Conservation (phyloP, 2,113 vertebrate genomes). For the Etheostoma spectabile region DNA sequence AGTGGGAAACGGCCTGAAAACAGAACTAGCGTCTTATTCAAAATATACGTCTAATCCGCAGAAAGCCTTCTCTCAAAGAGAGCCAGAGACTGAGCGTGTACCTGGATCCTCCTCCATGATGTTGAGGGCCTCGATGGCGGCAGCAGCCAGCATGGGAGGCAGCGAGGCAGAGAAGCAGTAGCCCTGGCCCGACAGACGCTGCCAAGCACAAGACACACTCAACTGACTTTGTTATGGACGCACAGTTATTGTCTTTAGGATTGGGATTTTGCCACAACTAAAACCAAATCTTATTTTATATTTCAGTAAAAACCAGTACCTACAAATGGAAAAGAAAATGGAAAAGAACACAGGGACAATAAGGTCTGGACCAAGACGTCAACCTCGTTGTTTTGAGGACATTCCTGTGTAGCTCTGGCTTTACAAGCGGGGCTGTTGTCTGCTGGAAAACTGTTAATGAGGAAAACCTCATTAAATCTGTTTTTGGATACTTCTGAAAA, state of each 20-base stretch:
- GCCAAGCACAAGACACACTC: background rate
- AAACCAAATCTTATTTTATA: background rate
- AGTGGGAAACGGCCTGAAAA: background rate
- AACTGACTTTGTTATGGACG: background rate
- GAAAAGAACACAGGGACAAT: no score
- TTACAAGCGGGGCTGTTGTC: background rate
- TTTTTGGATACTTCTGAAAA: background rate
- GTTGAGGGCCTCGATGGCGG: slow-evolving; percentile 94
- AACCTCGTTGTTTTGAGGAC: background rate
- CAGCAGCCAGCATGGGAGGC: slow-evolving; percentile 93
- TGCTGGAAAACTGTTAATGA: background rate
- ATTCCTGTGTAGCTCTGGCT: background rate
- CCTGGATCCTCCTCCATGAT: slow-evolving; percentile 98
- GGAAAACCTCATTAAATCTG: slow-evolving; percentile 9
- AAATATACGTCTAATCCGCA: background rate
- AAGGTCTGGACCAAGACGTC: no score
- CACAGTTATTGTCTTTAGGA: background rate
- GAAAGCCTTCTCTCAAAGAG: background rate
- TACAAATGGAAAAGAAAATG: background rate
- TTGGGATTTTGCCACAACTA: background rate
- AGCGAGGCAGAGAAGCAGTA: slow-evolving; percentile 98
- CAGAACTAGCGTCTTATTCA: background rate
- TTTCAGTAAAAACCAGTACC: background rate
- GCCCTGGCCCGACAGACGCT: slow-evolving; percentile 96
- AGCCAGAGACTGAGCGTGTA: slow-evolving; percentile 60